Evolutionary conservation across 1,140 invertebrate genomes (phyloP).

Genomic region (Drosophila biarmipes): DNA sequence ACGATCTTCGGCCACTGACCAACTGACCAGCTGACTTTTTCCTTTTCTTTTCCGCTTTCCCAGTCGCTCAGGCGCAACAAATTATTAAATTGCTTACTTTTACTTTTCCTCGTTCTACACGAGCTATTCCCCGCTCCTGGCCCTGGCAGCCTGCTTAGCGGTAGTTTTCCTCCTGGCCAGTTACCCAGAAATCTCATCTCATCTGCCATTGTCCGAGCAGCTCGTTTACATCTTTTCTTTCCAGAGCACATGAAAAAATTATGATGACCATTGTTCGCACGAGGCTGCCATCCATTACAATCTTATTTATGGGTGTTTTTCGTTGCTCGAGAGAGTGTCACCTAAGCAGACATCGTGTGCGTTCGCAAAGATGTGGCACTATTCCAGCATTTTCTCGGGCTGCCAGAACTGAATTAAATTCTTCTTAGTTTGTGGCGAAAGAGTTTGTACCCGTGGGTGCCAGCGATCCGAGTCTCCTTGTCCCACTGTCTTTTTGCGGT

Average conservation of each 20-base stretch:
- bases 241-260: constrained; percentile 62
- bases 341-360: constrained; percentile 28
- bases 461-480: constrained; percentile 24
- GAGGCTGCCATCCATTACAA: constrained; percentile 58
- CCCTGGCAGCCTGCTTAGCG: constrained; percentile 28
- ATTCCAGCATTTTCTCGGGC: background rate
- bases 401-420: background rate
- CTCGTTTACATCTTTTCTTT: constrained; percentile 59
- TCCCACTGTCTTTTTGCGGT: constrained; percentile 48
- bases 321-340: background rate
- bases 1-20: constrained; percentile 21
- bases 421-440: constrained; percentile 3
- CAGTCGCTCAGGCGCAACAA: constrained; percentile 58
- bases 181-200: constrained; percentile 46
- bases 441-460: constrained; percentile 33
- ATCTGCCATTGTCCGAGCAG: constrained; percentile 55
- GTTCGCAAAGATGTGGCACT: constrained; percentile 21
- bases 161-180: constrained; percentile 36
- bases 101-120: constrained; percentile 52
- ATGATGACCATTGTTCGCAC: constrained; percentile 61
- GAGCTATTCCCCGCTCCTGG: constrained; percentile 9
- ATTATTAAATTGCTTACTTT: constrained; percentile 74
- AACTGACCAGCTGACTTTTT: constrained; percentile 71
- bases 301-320: constrained; percentile 71
- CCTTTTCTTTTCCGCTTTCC: constrained; percentile 53